These are phyloP conservation scores for Trachelipus rathkii DNA, from an alignment of 1,140 invertebrate species.

Conservation along the genomic window DNA sequence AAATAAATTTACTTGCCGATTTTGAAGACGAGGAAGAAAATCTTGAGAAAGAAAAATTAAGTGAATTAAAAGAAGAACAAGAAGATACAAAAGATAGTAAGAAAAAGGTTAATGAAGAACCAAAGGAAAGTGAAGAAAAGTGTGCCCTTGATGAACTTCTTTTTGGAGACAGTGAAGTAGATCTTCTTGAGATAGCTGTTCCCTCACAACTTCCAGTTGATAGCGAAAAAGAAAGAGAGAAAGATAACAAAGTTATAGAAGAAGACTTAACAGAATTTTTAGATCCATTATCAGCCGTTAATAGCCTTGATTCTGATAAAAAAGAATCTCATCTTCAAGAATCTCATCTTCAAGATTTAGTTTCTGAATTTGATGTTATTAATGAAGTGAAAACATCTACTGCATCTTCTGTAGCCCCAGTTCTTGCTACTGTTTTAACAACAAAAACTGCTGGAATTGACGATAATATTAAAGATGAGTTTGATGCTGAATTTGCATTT, in stretches of 20 bases:
- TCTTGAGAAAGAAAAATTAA: constrained; percentile 45
- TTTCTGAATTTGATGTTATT: constrained; percentile 55
- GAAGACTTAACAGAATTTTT: background rate
- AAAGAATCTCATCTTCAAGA: constrained; percentile 30
- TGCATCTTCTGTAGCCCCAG: constrained; percentile 13
- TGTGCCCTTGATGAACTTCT: constrained; percentile 43
- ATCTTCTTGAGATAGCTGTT: constrained; percentile 36
- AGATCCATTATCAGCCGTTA: background rate
- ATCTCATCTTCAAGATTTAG: constrained; percentile 47
- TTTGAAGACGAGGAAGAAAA: constrained; percentile 28
- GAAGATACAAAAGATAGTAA: constrained; percentile 59
- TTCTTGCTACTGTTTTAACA: constrained; percentile 32
- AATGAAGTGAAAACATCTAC: constrained; percentile 32
- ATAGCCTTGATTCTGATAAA: background rate
- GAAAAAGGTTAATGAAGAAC: constrained; percentile 48
- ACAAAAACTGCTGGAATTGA: constrained; percentile 11
- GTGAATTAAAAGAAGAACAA: constrained; percentile 52
- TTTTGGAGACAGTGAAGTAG: constrained; percentile 27
- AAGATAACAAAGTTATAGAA: background rate
- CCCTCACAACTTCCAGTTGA: background rate
- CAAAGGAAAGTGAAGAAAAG: constrained; percentile 46
- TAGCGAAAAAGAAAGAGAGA: constrained; percentile 11
- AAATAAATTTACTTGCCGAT: constrained; percentile 34
- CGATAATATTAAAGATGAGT: constrained; percentile 51
- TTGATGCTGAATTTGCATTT: constrained; percentile 68